Base-by-base conservation (phyloP, 2,797 vertebrate species). In the Gymnoscopelus microlampas region DNA sequence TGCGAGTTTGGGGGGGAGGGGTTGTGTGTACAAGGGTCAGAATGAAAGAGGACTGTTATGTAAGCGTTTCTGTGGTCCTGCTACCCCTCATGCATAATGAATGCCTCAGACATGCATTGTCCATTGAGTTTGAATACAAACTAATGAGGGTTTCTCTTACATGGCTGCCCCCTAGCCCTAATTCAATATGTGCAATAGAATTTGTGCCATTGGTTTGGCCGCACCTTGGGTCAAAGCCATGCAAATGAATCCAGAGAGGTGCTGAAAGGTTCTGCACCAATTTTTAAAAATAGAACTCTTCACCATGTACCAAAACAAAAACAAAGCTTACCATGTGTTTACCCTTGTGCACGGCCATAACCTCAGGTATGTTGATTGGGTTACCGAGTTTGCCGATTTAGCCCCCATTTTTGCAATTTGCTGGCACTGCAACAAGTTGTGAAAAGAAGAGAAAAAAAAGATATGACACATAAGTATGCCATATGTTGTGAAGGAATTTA, bases 11-110 rank as follows among this genome's bases (percentile, higher is more conserved):
- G 24, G 12, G 32, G 62, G 53, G 64, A 76, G 82, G 86, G 66
- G 77, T 76, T 76, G 56, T 78, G 70, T 80, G 83, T 82, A 82
- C 77, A 73, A 82, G 78, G 89, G 84, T 90, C 81, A 88, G 80
- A 89, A 87, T 89, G 82, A 88, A 92, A 91, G 89, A 87, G 58
- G 83, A 81, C 78, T 87, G 81, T 94, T 94, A 92, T 91, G 87
- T 87, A 93, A 93, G 90, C 66, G 84, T 87, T 87, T 88, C 81
- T 60, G 76, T 80, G 85, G 78, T 87, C 85, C 81, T 74, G 86
- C 85, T 86, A 91, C 86, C 82, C 77, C 77, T 80, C 73, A 77
- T 90, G 90, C 90, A 92, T 93, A 91, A 93, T 93, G 86, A 92
- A 91, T 88, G 84, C 79, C 76, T 69, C 82, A 91, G 90, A 91